A percentile compares a stretch with the other conserved stretches of the same genome.
phyloP scores from a whole-genome alignment of 2,888 invertebrate genomes.

The Andrena bicolor region DNA sequence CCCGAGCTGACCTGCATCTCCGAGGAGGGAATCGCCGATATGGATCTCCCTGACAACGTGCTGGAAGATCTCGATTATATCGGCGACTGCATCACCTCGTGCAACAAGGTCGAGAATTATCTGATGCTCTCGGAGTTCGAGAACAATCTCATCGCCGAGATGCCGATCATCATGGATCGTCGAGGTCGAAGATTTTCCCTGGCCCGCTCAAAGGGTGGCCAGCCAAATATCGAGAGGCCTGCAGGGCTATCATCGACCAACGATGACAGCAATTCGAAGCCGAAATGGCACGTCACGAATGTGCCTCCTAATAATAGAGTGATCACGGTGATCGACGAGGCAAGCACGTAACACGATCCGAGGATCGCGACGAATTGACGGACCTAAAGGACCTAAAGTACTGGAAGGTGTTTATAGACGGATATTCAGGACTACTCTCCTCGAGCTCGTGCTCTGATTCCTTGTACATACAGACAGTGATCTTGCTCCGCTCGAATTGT shows the following conservation, averaged over 20 bases:
- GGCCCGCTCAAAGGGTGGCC: slow-evolving; percentile 85
- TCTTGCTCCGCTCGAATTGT: background rate
- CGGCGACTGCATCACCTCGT: slow-evolving; percentile 93
- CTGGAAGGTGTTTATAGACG: background rate
- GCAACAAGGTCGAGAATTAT: slow-evolving; percentile 94
- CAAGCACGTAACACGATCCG: slow-evolving; percentile 83
- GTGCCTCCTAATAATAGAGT: slow-evolving; percentile 87
- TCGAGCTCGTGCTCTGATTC: background rate
- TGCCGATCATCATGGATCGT: slow-evolving; percentile 91
- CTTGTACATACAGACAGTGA: slow-evolving; percentile 6
- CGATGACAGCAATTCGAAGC: slow-evolving; percentile 73
- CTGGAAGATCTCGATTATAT: slow-evolving; percentile 92
- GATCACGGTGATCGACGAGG: slow-evolving; percentile 93
- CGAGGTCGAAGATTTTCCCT: slow-evolving; percentile 91
- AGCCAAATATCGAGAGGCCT: slow-evolving; percentile 80
- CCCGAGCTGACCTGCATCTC: slow-evolving; percentile 94
- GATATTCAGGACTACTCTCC: background rate
- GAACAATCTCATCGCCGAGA: slow-evolving; percentile 92
- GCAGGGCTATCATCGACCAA: slow-evolving; percentile 59
- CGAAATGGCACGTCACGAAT: slow-evolving; percentile 84
- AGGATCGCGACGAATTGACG: background rate
- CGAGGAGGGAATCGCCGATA: slow-evolving; percentile 93
- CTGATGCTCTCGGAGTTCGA: slow-evolving; percentile 95
- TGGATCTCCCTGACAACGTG: slow-evolving; percentile 93
- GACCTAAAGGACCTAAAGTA: background rate